A percentile compares a stretch with the other conserved stretches of the same genome.
These are phyloP conservation scores for Drosophila nr. perissopoda DNA, from an alignment of 2,888 invertebrate genomes.

Conservation along the genomic window DNA sequence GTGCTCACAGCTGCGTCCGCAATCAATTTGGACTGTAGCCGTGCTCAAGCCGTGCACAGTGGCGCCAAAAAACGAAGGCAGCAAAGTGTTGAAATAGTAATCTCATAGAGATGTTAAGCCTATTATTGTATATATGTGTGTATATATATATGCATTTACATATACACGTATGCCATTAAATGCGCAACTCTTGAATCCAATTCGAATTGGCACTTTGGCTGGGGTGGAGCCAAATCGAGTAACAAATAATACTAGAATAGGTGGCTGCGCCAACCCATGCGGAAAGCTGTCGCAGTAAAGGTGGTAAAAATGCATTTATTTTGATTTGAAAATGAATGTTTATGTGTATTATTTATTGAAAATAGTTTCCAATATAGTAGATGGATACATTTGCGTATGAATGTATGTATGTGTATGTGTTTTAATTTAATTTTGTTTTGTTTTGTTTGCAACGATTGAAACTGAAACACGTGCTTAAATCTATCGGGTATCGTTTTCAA, in stretches of 20 bases:
- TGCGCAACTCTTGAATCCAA: not conserved
- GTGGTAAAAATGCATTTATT: slow-evolving; percentile 18
- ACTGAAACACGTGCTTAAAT: slow-evolving; percentile 69
- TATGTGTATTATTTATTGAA: not conserved
- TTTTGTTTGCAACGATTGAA: slow-evolving; percentile 29
- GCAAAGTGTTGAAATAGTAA: slow-evolving; percentile 21
- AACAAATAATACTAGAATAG: not conserved
- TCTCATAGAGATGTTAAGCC: slow-evolving; percentile 17
- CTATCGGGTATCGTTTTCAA: slow-evolving; percentile 27
- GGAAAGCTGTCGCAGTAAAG: not conserved
- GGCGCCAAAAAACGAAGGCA: slow-evolving; percentile 42
- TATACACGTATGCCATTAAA: not conserved
- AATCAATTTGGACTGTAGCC: slow-evolving; percentile 14
- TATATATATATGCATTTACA: not conserved
- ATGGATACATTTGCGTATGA: not conserved
- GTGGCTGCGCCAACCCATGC: not conserved
- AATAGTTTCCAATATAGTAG: slow-evolving; percentile 1
- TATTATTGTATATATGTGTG: not conserved
- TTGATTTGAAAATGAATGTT: slow-evolving; percentile 1
- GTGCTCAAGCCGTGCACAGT: slow-evolving; percentile 40
- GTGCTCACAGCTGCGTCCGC: slow-evolving; percentile 28
- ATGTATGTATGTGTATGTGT: not conserved
- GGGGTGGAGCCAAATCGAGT: not conserved
- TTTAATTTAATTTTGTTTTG: slow-evolving; percentile 23
- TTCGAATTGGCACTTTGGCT: not conserved